Base-by-base conservation (phyloP, 1,140 invertebrate genomes). In the Heliconius himera region DNA sequence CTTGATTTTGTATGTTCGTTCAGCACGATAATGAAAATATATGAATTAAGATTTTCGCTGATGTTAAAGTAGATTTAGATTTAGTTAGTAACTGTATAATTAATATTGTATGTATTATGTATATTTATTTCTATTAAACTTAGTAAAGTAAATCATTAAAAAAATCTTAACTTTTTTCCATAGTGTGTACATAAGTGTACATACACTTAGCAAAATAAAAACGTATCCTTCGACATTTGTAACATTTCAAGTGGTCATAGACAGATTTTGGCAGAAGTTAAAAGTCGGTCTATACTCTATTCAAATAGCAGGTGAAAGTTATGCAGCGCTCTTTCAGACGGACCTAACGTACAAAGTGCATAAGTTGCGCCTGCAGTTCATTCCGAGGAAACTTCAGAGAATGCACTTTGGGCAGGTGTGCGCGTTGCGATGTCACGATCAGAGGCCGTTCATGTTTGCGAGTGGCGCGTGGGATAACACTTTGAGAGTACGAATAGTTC, bases 391-490 rank as follows among this genome's bases (percentile, higher is more conserved):
- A 75, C 81, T 93, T 73, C 91, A 92, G 78, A 86, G 93, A 6
- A 91, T 93, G 85, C 94, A 95, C 77, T 85, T 78, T 8, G 89
- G 88, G 0, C 90, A 91, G 77, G 91, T 95, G 29, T 91, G 89
- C 70, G 91, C 94, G 1, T 16, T 94, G 56, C 81, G 88, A 33
- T 91, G 91, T 73, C 92, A 93, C 75, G 81, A 86, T 20, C 81
- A 93, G 56, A 86, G 83, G n/a, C 84, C 87, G 1, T 83, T 77
- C 51, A 82, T 89, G 51, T 94, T 94, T 72, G 92, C 90, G 1
- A 93, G 87, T 38, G 92, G 84, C 1, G 89, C 90, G 16, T 95
- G 94, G 94, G 94, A 95, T 82, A 90, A 89, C n/a, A 94, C 93
- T 33, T 78, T 94, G 18, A 88, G 94, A 83, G 93, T 95, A 80